Evolutionary conservation across 2,113 vertebrate species (phyloP).

Genomic region (Perca flavescens): DNA sequence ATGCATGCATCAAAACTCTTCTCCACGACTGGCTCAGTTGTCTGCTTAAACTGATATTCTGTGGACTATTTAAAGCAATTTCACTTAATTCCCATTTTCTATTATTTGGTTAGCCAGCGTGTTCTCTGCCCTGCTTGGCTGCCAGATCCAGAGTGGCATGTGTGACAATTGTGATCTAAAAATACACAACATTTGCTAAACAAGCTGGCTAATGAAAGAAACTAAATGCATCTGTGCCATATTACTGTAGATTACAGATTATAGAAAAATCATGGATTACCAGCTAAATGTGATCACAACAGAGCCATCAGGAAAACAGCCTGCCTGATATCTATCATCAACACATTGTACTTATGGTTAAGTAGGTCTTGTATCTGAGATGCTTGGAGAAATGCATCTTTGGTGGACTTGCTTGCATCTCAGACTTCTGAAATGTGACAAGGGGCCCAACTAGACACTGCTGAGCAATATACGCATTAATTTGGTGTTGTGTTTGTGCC

Average conservation of each 20-base stretch:
- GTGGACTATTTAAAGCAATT: conserved; percentile 9
- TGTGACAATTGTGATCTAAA: conserved; percentile 29
- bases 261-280: conserved; percentile 15
- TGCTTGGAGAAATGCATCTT: too few relatives aligned
- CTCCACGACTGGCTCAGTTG: not conserved
- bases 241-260: conserved; percentile 40
- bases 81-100: conserved; percentile 38
- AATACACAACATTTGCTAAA: conserved; percentile 49
- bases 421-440: too few relatives aligned
- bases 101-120: conserved; percentile 33
- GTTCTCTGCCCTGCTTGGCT: conserved; percentile 2
- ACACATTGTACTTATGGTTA: too few relatives aligned
- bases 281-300: not conserved
- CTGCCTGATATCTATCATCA: not conserved
- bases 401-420: too few relatives aligned
- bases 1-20: conserved; percentile 22
- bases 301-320: not conserved
- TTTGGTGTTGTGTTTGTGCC: too few relatives aligned
- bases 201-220: conserved; percentile 43
- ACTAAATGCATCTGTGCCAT: conserved; percentile 24
- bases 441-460: too few relatives aligned
- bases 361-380: too few relatives aligned
- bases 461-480: too few relatives aligned
- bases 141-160: conserved; percentile 33
- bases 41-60: conserved; percentile 9